Evolutionary conservation across 23 tunicate genomes (phyloP).

Genomic region (Phallusia fumigata): DNA sequence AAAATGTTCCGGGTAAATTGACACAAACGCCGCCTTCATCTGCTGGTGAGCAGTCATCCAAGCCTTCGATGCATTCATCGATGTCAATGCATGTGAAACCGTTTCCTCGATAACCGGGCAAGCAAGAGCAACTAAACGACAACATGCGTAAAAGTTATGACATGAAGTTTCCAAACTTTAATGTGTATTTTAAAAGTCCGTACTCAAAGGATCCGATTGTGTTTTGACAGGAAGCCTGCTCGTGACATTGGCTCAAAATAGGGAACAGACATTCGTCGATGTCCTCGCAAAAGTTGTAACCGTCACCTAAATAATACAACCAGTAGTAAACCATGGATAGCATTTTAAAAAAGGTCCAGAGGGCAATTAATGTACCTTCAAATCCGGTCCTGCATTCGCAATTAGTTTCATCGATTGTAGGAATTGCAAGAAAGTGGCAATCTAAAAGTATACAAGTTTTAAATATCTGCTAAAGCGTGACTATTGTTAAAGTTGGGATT

Average conservation of each 20-base stretch:
- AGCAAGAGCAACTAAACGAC: conserved; percentile 42
- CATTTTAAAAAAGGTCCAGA: not conserved
- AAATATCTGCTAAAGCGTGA: not conserved
- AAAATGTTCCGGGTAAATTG: conserved; percentile 37
- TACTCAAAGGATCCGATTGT: conserved; percentile 60
- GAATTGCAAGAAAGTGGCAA: conserved; percentile 42
- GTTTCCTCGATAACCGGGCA: conserved; percentile 39
- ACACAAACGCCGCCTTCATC: conserved; percentile 34
- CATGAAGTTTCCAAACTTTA: not conserved
- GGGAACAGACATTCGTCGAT: conserved; percentile 35
- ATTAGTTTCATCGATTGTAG: conserved; percentile 19
- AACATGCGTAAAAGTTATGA: no score
- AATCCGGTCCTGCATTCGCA: conserved; percentile 75
- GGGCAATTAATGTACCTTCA: conserved; percentile 24
- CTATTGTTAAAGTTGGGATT: not conserved
- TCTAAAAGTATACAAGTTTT: not conserved
- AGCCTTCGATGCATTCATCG: conserved; percentile 39
- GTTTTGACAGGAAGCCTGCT: conserved; percentile 44
- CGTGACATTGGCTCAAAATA: conserved; percentile 33
- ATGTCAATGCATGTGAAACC: conserved; percentile 54
- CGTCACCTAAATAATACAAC: conserved; percentile 38
- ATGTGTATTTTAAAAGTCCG: not conserved
- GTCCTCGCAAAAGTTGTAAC: conserved; percentile 39
- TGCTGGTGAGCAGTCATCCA: conserved; percentile 17
- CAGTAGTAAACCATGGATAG: not conserved